phyloP scores from a whole-genome alignment of 2,888 invertebrate genomes.

The Hemaris fuciformis region DNA sequence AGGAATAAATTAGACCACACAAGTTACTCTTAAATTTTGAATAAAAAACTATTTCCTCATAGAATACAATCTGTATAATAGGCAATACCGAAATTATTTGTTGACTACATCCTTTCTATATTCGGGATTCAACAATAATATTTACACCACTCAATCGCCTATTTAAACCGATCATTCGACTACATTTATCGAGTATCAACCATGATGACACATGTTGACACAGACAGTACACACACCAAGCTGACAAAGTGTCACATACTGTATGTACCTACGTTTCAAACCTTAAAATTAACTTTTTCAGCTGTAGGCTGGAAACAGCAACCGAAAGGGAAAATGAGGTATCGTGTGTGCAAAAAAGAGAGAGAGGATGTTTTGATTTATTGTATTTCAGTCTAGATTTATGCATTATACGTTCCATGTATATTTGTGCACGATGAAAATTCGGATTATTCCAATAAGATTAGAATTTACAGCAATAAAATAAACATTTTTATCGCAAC shows the following conservation, averaged over 20 bases:
- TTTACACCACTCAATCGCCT: too few species aligned
- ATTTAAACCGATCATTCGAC: background rate
- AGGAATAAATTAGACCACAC: too few species aligned
- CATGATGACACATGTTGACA: background rate
- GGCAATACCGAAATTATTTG: too few species aligned
- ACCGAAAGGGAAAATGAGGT: background rate
- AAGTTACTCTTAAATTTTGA: too few species aligned
- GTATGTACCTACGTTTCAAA: background rate
- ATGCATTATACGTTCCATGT: background rate
- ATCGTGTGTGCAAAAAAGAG: background rate
- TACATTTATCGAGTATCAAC: background rate
- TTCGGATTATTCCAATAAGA: background rate
- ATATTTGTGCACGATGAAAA: background rate
- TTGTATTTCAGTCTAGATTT: background rate
- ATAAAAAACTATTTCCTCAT: too few species aligned
- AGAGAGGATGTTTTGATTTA: background rate
- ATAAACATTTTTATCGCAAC: conserved; percentile 41
- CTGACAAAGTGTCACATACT: background rate
- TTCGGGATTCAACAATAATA: too few species aligned
- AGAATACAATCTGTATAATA: too few species aligned
- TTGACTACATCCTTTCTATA: too few species aligned
- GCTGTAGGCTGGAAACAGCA: background rate
- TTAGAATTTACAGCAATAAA: background rate
- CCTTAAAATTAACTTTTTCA: background rate
- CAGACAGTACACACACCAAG: too few species aligned